Evolutionary conservation across 1,140 invertebrate genomes (phyloP).

Genomic region (Drosophila eugracilis): DNA sequence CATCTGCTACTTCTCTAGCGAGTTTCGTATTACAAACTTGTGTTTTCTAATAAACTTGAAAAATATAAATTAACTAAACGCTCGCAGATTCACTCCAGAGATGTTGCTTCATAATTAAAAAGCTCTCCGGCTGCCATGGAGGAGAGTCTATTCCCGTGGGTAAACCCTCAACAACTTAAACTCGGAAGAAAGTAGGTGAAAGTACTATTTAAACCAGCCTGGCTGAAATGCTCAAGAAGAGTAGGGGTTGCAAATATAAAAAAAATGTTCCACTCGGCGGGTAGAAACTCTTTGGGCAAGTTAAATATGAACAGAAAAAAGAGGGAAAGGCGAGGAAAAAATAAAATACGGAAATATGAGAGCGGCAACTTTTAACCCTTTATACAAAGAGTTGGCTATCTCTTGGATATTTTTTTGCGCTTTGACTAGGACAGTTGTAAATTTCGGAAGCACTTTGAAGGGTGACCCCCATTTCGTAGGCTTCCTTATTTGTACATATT

Average conservation of each 20-base stretch:
- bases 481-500: conserved; percentile 4
- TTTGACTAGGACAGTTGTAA: conserved; percentile 11
- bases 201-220: conserved; percentile 74
- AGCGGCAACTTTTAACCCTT: conserved; percentile 70
- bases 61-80: conserved; percentile 51
- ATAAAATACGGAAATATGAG: conserved; percentile 34
- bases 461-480: conserved; percentile 1
- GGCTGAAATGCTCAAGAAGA: conserved; percentile 49
- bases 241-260: neutral
- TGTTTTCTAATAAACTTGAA: conserved; percentile 50
- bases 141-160: conserved; percentile 35
- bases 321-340: conserved; percentile 17
- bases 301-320: conserved; percentile 47
- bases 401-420: conserved; percentile 35
- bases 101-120: conserved; percentile 48
- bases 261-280: conserved; percentile 28
- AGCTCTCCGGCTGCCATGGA: conserved; percentile 17
- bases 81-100: conserved; percentile 24
- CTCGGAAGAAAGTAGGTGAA: conserved; percentile 65
- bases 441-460: conserved; percentile 11
- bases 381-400: conserved; percentile 55
- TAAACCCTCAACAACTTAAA: conserved; percentile 58
- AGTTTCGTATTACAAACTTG: conserved; percentile 15
- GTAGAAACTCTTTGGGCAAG: conserved; percentile 32
- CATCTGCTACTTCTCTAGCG: neutral